Percentiles rank a stretch among this genome's conserved stretches.
Conservation (phyloP, 1,140 invertebrate genomes). For the Tachypleus tridentatus region DNA sequence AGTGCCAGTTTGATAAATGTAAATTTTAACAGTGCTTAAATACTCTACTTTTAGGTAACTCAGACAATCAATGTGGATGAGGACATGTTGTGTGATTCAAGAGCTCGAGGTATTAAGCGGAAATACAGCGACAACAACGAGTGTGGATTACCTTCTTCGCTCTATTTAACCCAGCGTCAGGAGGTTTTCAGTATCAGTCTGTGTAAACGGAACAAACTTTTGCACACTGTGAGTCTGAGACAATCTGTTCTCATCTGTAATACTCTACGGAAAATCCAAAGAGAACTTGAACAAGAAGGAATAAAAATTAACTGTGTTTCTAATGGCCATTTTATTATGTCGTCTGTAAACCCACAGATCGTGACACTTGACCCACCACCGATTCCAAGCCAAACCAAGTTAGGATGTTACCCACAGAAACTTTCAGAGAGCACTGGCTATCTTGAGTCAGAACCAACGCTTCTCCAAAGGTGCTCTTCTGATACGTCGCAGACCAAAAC, state of each 20-base stretch:
- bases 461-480: not conserved
- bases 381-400: not conserved
- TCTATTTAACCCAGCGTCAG: slow-evolving; percentile 68
- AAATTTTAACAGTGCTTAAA: too few relatives aligned
- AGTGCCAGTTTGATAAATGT: too few relatives aligned
- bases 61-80: not conserved
- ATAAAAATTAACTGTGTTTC: slow-evolving; percentile 23
- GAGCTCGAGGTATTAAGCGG: slow-evolving; percentile 15
- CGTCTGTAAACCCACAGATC: too few relatives aligned
- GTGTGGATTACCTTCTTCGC: slow-evolving; percentile 27
- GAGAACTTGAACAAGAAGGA: slow-evolving; percentile 75
- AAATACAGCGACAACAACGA: slow-evolving; percentile 12
- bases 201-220: slow-evolving; percentile 74
- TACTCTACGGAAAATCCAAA: slow-evolving; percentile 75
- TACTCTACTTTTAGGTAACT: too few relatives aligned
- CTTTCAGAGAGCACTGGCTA: too few relatives aligned
- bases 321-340: not conserved
- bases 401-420: too few relatives aligned
- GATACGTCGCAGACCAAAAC: not conserved
- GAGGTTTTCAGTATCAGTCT: slow-evolving; percentile 85
- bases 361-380: not conserved
- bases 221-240: slow-evolving; percentile 76
- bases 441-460: not conserved
- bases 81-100: slow-evolving; percentile 14
- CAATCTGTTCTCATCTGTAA: slow-evolving; percentile 90